Evolutionary conservation across 2,888 invertebrate species (phyloP).

Genomic region (Ptilodon capucinus): DNA sequence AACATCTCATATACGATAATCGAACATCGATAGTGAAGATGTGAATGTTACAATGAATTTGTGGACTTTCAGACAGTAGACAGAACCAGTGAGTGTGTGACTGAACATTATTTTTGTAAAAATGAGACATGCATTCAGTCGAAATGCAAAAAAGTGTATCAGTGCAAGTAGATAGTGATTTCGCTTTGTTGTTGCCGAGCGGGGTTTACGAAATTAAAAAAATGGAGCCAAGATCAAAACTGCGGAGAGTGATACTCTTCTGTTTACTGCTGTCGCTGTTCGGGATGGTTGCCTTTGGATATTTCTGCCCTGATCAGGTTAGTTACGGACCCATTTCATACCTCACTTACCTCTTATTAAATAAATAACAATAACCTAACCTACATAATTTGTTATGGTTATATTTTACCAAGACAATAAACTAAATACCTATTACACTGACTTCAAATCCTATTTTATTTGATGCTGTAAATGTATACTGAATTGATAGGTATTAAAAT

Average conservation of each 20-base stretch:
- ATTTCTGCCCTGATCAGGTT: slow-evolving; percentile 94
- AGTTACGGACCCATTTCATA: slow-evolving; percentile 37
- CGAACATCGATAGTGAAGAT: slow-evolving; percentile 40
- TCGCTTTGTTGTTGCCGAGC: slow-evolving; percentile 89
- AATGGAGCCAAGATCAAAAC: slow-evolving; percentile 92
- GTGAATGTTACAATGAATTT: slow-evolving; percentile 47
- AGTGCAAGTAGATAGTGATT: slow-evolving; percentile 93
- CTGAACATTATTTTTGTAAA: slow-evolving; percentile 65
- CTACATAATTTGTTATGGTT: no score
- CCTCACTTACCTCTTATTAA: not conserved
- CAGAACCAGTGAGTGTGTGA: slow-evolving; percentile 53
- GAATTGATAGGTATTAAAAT: no score
- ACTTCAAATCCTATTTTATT: no score
- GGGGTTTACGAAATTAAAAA: slow-evolving; percentile 91
- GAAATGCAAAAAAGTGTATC: slow-evolving; percentile 89
- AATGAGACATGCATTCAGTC: slow-evolving; percentile 81
- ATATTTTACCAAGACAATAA: no score
- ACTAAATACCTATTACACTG: no score
- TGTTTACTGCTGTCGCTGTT: slow-evolving; percentile 92
- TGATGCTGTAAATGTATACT: no score
- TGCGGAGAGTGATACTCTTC: slow-evolving; percentile 90
- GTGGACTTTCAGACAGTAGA: slow-evolving; percentile 39
- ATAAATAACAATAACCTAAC: not conserved
- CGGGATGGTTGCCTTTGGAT: slow-evolving; percentile 94
- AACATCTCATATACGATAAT: slow-evolving; percentile 48